phyloP scores from a whole-genome alignment of 2,113 vertebrate genomes.

The Scolopax mira region DNA sequence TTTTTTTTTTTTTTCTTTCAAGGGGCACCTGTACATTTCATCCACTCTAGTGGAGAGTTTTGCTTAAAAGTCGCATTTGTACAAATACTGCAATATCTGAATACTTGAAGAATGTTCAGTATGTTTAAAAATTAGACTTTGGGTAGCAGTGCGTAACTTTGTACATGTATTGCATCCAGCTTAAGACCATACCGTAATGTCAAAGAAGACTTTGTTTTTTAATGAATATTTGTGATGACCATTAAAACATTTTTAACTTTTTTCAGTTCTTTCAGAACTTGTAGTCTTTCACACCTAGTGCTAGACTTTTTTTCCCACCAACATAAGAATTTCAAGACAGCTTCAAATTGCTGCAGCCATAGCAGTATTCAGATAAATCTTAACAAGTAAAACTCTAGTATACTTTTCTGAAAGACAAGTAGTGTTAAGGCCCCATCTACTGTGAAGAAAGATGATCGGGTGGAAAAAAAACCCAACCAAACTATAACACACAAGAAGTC shows the following conservation, averaged over 20 bases:
- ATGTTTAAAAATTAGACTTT: neutral
- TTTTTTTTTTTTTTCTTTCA: no score
- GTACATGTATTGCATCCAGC: neutral
- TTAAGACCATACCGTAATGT: neutral
- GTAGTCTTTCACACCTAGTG: neutral
- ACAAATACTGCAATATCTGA: neutral
- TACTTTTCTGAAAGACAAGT: neutral
- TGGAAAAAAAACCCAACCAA: neutral
- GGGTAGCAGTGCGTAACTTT: accelerated
- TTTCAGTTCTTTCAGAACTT: neutral
- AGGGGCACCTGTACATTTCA: neutral
- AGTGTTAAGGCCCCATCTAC: neutral
- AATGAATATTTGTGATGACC: neutral
- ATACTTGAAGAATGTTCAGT: neutral
- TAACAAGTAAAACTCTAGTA: neutral
- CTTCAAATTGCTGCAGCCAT: neutral
- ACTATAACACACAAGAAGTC: neutral
- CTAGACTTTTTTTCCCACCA: neutral
- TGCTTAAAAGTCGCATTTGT: neutral
- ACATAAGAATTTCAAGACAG: neutral
- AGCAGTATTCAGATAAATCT: neutral
- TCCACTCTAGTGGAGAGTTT: neutral
- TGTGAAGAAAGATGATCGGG: neutral
- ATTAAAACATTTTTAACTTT: neutral
- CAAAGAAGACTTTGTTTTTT: neutral